Evolutionary conservation across 2,797 vertebrate species (phyloP), one percentile per base, ranked within the genome.

Genomic region (Myotis vivesi): DNA sequence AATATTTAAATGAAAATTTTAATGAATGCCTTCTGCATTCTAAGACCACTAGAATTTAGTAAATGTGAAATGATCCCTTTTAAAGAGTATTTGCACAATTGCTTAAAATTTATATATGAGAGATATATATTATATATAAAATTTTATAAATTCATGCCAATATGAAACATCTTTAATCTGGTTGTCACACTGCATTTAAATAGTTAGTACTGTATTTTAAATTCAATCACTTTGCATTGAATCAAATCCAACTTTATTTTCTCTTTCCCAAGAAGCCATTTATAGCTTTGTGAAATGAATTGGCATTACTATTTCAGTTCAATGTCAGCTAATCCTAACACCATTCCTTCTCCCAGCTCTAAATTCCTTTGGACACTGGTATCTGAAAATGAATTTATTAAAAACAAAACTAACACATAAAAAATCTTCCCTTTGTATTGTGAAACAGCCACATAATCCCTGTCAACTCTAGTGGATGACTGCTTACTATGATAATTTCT

Each of bases 21-120:
- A 98, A 95, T 97, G 97, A 98, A 98, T 98, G 98, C 97, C 30
- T 96, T 97, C 79, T 91, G 98, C 97, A 97, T 98, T 98, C 97
- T 96, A 98, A 97, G 98, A 98, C 98, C 98, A 98, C 98, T 98
- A 98, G 98, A 98, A 97, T 98, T 98, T 97, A 98, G 97, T 95
- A 98, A 98, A 98, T 98, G 98, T 98, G 98, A 98, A 98, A 97
- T 98, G 96, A 98, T 97, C 96, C 98, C 98, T 98, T 98, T 97
- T 94, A 96, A 98, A 98, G 98, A 98, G 95, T 98, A 97, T 98
- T 97, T 98, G 98, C 98, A 98, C 97, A 97, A 96, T 94, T 98
- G 95, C 98, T 97, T 98, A 98, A 97, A 97, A 98, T 98, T 98
- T 98, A 98, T 98, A 98, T 98, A 97, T 98, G 97, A 97, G 97